phyloP scores from a whole-genome alignment of 2,797 vertebrate species.

The Pyrocephalus nanus region DNA sequence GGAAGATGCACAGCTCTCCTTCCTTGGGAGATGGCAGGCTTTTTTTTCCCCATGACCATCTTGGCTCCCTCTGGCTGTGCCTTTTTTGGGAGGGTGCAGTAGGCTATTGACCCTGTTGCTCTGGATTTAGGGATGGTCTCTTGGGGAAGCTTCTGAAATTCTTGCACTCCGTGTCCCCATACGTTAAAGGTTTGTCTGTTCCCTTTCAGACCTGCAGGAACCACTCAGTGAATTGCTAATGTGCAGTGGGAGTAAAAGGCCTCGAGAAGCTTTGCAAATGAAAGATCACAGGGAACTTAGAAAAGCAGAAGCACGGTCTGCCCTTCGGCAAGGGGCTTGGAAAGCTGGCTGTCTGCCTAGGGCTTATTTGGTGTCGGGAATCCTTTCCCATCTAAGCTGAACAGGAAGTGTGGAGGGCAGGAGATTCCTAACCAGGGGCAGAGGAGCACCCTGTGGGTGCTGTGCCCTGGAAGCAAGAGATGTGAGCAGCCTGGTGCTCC shows the following conservation, averaged over 20 bases:
- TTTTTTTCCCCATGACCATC: background rate
- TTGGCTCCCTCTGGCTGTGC: background rate
- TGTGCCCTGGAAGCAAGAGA: background rate
- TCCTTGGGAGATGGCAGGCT: background rate
- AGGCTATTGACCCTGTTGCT: background rate
- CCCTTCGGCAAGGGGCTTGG: background rate
- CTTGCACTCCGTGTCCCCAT: background rate
- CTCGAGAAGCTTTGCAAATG: conserved; percentile 1
- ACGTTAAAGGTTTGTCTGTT: background rate
- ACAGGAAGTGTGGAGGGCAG: background rate
- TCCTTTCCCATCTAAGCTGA: background rate
- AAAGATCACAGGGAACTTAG: conserved; percentile 24
- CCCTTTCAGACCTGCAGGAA: conserved; percentile 29
- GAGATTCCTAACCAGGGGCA: background rate
- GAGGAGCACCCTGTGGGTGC: background rate
- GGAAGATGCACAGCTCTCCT: background rate
- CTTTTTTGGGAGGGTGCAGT: background rate
- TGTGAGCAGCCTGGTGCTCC: accelerated
- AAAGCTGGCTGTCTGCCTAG: background rate
- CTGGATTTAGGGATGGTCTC: background rate
- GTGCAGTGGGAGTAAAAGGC: conserved; percentile 17
- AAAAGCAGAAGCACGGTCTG: background rate
- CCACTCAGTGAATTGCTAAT: conserved; percentile 41
- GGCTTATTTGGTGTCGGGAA: background rate
- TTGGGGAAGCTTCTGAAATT: background rate